phyloP scores from a whole-genome alignment of 1,140 invertebrate genomes.

The Metaphire vulgaris region DNA sequence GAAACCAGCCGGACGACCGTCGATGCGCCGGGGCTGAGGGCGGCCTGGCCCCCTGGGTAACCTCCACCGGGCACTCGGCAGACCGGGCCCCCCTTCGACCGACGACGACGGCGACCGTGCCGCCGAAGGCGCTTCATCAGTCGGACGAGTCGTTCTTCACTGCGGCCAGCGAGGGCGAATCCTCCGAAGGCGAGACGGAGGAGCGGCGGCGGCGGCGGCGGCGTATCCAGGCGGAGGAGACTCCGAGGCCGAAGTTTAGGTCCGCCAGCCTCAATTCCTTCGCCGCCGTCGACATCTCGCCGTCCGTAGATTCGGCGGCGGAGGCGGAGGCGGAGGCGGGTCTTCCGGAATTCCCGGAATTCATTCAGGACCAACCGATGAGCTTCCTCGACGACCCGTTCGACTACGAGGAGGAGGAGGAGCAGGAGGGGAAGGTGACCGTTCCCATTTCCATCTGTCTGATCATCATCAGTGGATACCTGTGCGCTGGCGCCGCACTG shows the following conservation, averaged over 20 bases:
- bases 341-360: not conserved
- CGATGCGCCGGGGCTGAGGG: slow-evolving; percentile 5
- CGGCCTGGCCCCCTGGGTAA: too few species aligned
- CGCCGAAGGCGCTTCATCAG: not conserved
- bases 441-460: slow-evolving; percentile 47
- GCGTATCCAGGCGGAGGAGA: not conserved
- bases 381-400: slow-evolving; percentile 1
- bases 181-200: slow-evolving; percentile 4
- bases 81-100: not conserved
- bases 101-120: not conserved
- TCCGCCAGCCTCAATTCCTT: not conserved
- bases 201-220: too few species aligned
- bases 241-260: too few species aligned
- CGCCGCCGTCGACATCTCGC: not conserved
- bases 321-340: too few species aligned
- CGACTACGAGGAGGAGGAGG: slow-evolving; percentile 5
- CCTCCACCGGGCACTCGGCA: not conserved
- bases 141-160: slow-evolving; percentile 19
- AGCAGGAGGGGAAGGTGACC: slow-evolving; percentile 35
- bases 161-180: slow-evolving; percentile 33
- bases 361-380: not conserved
- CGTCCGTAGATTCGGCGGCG: not conserved
- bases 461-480: slow-evolving; percentile 47
- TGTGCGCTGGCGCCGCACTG: slow-evolving; percentile 47
- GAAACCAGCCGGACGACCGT: slow-evolving; percentile 14